Conservation (phyloP, 2,888 invertebrate genomes). For the Antheraea assamensis region DNA sequence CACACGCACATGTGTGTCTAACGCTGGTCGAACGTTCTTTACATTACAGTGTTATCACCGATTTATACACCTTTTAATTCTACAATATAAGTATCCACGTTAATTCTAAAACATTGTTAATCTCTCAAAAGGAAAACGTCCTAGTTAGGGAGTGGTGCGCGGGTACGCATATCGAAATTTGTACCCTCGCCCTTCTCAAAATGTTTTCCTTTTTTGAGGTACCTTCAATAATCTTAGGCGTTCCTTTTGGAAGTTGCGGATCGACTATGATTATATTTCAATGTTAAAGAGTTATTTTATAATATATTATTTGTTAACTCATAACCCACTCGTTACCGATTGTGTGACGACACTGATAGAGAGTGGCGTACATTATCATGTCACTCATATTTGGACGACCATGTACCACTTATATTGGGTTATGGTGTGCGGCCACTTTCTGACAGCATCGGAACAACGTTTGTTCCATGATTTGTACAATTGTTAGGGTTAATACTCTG, state of each 20-base stretch:
- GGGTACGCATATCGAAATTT: constrained; percentile 60
- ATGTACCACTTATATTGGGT: constrained; percentile 40
- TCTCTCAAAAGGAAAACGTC: constrained; percentile 72
- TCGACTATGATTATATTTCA: constrained; percentile 61
- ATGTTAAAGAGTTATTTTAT: constrained; percentile 56
- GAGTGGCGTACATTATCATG: constrained; percentile 50
- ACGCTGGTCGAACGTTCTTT: constrained; percentile 18
- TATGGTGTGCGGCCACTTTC: constrained; percentile 51
- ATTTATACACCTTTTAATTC: neutral
- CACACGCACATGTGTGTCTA: neutral
- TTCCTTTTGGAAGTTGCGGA: constrained; percentile 78
- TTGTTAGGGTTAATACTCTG: constrained; percentile 81
- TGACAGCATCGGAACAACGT: constrained; percentile 61
- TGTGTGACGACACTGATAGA: constrained; percentile 62
- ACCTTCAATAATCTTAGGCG: constrained; percentile 58
- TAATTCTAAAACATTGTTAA: constrained; percentile 55
- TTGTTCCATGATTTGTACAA: constrained; percentile 77
- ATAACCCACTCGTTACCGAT: constrained; percentile 62
- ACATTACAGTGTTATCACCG: neutral
- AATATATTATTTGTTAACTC: constrained; percentile 63
- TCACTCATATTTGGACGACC: constrained; percentile 29
- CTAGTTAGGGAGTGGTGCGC: constrained; percentile 54
- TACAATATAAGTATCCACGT: neutral
- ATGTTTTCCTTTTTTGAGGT: constrained; percentile 71
- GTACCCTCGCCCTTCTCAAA: constrained; percentile 68